These are phyloP conservation scores for Temnothorax ravouxi DNA, from an alignment of 2,888 invertebrate species.

Conservation along the genomic window DNA sequence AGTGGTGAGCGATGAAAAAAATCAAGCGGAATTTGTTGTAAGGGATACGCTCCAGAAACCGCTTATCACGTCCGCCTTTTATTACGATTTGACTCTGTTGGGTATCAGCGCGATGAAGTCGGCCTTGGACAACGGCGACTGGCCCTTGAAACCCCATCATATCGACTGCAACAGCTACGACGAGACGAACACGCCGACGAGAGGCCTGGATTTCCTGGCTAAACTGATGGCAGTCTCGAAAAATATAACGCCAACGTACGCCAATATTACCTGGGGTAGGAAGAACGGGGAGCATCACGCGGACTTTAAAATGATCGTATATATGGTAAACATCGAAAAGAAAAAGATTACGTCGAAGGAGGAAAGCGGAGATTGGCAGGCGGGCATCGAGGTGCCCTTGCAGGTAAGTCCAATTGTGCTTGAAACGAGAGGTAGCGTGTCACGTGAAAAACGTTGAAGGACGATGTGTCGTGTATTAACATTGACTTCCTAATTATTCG, in stretches of 20 bases:
- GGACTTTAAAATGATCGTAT: conserved; percentile 78
- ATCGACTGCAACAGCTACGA: conserved; percentile 93
- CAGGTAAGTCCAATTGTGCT: conserved; percentile 81
- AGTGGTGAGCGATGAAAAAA: background rate
- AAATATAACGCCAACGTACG: conserved; percentile 78
- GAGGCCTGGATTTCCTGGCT: conserved; percentile 89
- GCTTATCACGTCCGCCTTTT: conserved; percentile 89
- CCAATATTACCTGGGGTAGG: conserved; percentile 78
- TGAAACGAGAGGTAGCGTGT: background rate
- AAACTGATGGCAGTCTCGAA: conserved; percentile 69
- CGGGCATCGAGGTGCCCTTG: conserved; percentile 91
- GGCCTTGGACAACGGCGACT: conserved; percentile 88
- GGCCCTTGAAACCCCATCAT: conserved; percentile 92
- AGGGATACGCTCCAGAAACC: conserved; percentile 73
- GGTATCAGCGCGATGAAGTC: conserved; percentile 81
- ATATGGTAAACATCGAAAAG: conserved; percentile 89
- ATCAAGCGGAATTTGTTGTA: background rate
- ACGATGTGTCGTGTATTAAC: too few species aligned
- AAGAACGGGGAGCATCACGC: conserved; percentile 81
- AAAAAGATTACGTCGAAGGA: conserved; percentile 87
- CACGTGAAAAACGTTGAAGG: background rate
- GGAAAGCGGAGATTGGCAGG: conserved; percentile 90
- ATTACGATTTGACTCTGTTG: conserved; percentile 91
- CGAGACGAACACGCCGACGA: conserved; percentile 91
- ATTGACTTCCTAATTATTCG: background rate